Percentiles rank a stretch among this genome's conserved stretches.
Evolutionary conservation across 2,797 vertebrate genomes (phyloP).

Genomic region (Gastrophryne carolinensis): DNA sequence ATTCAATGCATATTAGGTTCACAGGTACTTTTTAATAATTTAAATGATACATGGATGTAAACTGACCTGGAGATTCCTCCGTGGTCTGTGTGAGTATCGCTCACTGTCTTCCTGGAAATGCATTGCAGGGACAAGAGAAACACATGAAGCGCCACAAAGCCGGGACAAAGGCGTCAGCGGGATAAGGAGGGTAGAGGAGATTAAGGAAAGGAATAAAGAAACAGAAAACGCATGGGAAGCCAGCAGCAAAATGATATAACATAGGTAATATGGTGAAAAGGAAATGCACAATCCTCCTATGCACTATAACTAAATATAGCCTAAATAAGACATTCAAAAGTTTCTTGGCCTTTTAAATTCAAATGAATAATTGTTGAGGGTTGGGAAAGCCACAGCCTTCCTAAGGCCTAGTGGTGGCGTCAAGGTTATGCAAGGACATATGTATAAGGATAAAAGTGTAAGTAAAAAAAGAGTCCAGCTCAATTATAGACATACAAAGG

Average conservation of each 20-base stretch:
- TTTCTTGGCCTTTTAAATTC: too few species aligned
- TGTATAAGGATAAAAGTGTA: too few species aligned
- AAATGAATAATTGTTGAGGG: too few species aligned
- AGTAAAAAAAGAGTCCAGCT: too few species aligned
- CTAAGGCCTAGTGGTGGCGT: too few species aligned
- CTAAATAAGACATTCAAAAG: too few species aligned
- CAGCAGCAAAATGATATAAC: background rate
- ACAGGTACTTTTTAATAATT: background rate
- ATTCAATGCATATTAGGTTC: too few species aligned
- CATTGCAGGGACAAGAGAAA: conserved; percentile 56
- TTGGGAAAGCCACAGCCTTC: too few species aligned
- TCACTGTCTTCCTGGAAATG: conserved; percentile 90
- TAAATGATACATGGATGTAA: background rate
- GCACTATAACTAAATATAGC: too few species aligned
- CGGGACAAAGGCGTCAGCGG: background rate
- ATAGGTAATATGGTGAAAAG: background rate
- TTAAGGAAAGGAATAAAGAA: background rate
- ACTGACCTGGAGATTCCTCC: conserved; percentile 90
- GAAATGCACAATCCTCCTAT: too few species aligned
- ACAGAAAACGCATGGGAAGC: background rate
- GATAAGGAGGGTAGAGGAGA: background rate
- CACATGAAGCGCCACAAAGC: conserved; percentile 54
- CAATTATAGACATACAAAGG: too few species aligned
- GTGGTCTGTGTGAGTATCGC: conserved; percentile 80
- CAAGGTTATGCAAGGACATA: too few species aligned